Evolutionary conservation across 1,140 invertebrate genomes (phyloP).

Genomic region (Acyrthosiphon pisum): DNA sequence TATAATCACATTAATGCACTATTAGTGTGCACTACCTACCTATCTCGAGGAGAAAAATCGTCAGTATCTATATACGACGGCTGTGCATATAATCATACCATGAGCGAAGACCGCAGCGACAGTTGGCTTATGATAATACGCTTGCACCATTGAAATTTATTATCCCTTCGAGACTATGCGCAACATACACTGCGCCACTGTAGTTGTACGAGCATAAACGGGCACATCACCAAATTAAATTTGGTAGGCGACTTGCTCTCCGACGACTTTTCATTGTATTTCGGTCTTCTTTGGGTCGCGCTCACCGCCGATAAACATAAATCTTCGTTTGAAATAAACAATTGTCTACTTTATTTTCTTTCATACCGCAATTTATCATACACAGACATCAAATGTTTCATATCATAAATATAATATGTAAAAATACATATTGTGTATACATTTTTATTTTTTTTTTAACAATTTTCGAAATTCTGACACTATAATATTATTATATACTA

Average conservation of each 20-base stretch:
- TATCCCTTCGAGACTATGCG: constrained; percentile 18
- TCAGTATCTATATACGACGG: background rate
- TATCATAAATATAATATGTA: background rate
- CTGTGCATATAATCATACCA: background rate
- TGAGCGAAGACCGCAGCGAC: background rate
- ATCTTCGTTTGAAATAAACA: constrained; percentile 15
- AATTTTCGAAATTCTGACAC: background rate
- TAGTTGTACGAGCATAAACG: background rate
- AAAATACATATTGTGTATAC: background rate
- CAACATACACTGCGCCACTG: background rate
- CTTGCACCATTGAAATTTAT: constrained; percentile 29
- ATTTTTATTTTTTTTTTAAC: background rate
- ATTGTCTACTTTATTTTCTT: background rate
- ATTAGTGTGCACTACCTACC: background rate
- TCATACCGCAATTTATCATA: constrained; percentile 11
- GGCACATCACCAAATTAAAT: constrained; percentile 31
- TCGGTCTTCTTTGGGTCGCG: background rate
- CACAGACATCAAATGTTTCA: background rate
- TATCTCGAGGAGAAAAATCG: background rate
- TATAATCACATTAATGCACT: background rate
- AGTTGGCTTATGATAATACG: constrained; percentile 5
- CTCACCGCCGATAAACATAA: background rate
- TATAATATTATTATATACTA: too few relatives aligned
- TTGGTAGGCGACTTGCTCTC: background rate
- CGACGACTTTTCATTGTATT: constrained; percentile 27